Base-by-base conservation (phyloP, 2,113 vertebrate genomes). In the Turdus rufiventris region DNA sequence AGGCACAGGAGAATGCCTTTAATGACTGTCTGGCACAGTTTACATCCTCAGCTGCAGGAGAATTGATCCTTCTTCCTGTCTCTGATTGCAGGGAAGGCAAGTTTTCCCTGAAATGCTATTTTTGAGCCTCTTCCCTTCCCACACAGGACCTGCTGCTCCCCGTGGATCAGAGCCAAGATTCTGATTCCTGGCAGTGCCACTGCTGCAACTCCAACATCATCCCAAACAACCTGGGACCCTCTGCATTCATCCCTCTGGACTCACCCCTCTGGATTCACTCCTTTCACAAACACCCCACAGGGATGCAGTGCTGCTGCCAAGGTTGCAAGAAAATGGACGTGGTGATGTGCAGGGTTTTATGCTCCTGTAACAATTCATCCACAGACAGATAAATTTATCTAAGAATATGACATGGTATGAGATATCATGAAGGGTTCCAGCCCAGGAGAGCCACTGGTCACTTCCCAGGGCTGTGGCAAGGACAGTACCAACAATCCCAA, bases 1-100 rank as follows among this genome's bases (percentile, higher is more conserved):
- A 85, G 67, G 82, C 68, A 54, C 77, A 87, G 91, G 18, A 85
- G 61, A 79, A 28, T 3, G 70, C 65, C 80, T 87, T 91, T 80
- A 88, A 24, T 72, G 75, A n/a, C 68, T 48, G 87, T 18, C 89
- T 95, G 95, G 85, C 91, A 94, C 73, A 50, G 60, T 36, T 45
- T 68, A 90, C 48, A 3, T 38, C 90, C 91, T 95, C 78, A 91
- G 89, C 91, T 91, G 85, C 80, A 67, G 34, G 53, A 94, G 66
- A 91, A 95, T 40, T 3, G 28, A 82, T 76, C 89, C 82, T 67
- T 43, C 88, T 70, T 43, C 81, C 87, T 34, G 77, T 43, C 71
- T 53, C 28, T 50, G 88, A 89, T 36, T 56, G 75, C 47, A 76
- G 63, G 12, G 18, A 71, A 65, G 88, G 78, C 36, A 83, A 45